A percentile compares a stretch with the other conserved stretches of the same genome.
phyloP scores from a whole-genome alignment of 2,113 vertebrate genomes.

The Nesoenas mayeri region DNA sequence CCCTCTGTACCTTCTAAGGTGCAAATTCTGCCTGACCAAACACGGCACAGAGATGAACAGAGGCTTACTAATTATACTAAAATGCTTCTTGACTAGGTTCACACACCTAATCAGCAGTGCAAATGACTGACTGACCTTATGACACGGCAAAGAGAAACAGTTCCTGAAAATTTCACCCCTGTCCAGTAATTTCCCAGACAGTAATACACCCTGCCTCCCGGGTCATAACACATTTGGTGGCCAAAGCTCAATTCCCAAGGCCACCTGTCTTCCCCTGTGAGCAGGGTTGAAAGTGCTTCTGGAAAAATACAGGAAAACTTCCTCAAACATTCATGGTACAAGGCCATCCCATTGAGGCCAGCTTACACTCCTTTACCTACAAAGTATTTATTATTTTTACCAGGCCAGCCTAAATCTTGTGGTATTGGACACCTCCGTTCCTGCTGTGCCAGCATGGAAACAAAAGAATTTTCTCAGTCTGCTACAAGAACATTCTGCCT shows the following conservation, averaged over 20 bases:
- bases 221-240: background rate
- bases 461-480: background rate
- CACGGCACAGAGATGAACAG: background rate
- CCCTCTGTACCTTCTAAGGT: background rate
- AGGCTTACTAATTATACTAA: background rate
- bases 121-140: background rate
- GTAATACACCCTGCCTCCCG: background rate
- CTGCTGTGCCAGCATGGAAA: background rate
- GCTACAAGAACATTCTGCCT: background rate
- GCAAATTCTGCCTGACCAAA: background rate
- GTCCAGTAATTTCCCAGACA: background rate
- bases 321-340: background rate
- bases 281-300: background rate
- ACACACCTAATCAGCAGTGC: background rate
- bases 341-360: fast-evolving
- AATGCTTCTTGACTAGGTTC: background rate
- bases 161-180: background rate
- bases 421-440: background rate
- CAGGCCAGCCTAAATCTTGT: background rate
- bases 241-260: background rate
- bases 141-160: background rate
- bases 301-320: background rate
- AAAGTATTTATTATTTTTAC: background rate
- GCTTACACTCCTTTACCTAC: background rate
- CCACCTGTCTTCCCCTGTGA: background rate